These are phyloP conservation scores for Gambusia affinis DNA, from an alignment of 2,113 vertebrate genomes.

Conservation along the genomic window DNA sequence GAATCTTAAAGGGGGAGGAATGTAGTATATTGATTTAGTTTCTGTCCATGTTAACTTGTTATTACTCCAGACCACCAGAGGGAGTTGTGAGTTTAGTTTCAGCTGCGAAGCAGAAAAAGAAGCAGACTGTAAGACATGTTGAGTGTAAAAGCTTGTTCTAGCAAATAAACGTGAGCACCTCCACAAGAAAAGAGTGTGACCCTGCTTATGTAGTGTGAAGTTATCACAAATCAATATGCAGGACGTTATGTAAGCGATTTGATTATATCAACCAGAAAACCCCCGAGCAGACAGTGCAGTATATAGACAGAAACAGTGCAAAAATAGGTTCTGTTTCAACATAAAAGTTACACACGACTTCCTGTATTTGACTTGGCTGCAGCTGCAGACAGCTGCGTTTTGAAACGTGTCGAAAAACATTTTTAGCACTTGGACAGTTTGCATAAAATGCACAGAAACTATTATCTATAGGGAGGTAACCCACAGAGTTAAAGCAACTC, in stretches of 20 bases:
- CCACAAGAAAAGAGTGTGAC: too few species aligned
- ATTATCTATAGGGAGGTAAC: constrained; percentile 9
- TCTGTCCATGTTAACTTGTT: too few species aligned
- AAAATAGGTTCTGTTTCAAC: neutral
- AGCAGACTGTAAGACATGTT: too few species aligned
- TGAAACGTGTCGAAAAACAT: neutral
- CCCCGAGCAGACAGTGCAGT: neutral
- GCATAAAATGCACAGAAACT: constrained; percentile 1
- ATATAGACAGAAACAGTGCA: neutral
- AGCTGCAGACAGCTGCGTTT: neutral
- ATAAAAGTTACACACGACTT: neutral
- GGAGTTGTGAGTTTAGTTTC: too few species aligned
- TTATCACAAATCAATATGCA: neutral
- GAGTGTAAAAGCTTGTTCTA: too few species aligned
- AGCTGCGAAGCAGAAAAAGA: too few species aligned
- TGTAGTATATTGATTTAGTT: too few species aligned
- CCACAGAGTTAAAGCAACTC: constrained; percentile 14
- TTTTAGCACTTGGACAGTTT: neutral
- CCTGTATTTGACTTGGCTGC: neutral
- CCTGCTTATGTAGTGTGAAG: too few species aligned
- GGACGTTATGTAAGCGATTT: neutral
- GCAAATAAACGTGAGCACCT: too few species aligned
- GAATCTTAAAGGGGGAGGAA: too few species aligned
- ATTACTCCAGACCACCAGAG: too few species aligned
- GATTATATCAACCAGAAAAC: neutral